A percentile compares a stretch with the other conserved stretches of the same genome.
Conservation (phyloP, 2,797 vertebrate species). For the Brachyalestes nurse region DNA sequence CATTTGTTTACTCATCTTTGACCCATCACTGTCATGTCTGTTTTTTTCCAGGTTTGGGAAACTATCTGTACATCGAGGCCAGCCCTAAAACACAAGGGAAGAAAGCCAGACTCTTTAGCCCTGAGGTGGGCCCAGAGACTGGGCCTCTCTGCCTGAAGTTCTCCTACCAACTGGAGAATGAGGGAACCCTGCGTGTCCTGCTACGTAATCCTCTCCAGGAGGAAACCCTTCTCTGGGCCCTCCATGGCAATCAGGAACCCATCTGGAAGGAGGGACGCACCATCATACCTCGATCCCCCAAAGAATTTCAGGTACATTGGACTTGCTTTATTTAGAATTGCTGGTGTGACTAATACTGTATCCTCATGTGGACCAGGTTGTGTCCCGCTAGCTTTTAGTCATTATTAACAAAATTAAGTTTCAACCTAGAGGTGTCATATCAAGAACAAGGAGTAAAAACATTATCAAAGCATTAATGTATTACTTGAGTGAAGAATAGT, state of each 20-base stretch:
- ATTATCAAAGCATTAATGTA: too few relatives aligned
- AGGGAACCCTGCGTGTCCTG: conserved; percentile 85
- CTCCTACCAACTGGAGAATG: conserved; percentile 87
- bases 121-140: conserved; percentile 79
- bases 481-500: too few relatives aligned
- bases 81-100: conserved; percentile 84
- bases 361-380: neutral
- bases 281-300: conserved; percentile 89
- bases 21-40: neutral
- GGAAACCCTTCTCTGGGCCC: conserved; percentile 88
- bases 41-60: conserved; percentile 70
- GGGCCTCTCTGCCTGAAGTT: conserved; percentile 93
- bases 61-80: conserved; percentile 82
- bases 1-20: neutral
- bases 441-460: too few relatives aligned
- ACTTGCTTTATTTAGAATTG: neutral
- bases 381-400: neutral
- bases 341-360: neutral
- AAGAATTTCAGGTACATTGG: conserved; percentile 87
- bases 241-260: conserved; percentile 86
- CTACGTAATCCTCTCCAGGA: conserved; percentile 84
- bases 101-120: conserved; percentile 87
- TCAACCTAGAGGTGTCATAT: neutral
- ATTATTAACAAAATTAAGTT: neutral
- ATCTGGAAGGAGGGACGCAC: conserved; percentile 93